Conservation (phyloP, 2,113 vertebrate species). For the Cebus imitator region DNA sequence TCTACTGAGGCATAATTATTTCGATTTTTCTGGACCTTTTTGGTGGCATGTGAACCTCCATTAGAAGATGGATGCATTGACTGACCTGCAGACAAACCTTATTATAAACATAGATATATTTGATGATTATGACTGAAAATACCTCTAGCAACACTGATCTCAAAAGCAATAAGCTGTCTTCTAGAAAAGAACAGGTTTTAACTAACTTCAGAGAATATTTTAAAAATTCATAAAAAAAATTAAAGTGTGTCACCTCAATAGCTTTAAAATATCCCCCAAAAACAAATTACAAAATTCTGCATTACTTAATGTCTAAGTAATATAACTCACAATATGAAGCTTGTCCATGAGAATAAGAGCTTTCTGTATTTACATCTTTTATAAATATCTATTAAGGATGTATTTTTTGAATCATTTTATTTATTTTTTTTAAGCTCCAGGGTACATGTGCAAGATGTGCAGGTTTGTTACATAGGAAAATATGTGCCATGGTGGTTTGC, state of each 20-base stretch:
- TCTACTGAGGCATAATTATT: conserved; percentile 99
- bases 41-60: conserved; percentile 90
- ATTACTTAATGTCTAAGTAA: background rate
- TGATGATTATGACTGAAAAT: conserved; percentile 34
- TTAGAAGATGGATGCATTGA: conserved; percentile 92
- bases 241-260: background rate
- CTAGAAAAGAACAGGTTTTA: conserved; percentile 1
- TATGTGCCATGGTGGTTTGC: too few species aligned
- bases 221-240: conserved; percentile 32
- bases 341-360: conserved; percentile 16
- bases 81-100: conserved; percentile 88
- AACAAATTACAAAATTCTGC: conserved; percentile 19
- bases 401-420: background rate
- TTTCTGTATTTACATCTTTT: background rate
- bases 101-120: conserved; percentile 67
- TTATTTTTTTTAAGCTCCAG: too few species aligned
- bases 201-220: conserved; percentile 12
- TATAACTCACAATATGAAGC: background rate
- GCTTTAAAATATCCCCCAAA: conserved; percentile 4
- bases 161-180: conserved; percentile 37
- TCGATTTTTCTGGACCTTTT: conserved; percentile 98
- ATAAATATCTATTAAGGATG: conserved; percentile 1
- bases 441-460: too few species aligned
- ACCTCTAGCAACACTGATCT: background rate
- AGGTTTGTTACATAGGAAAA: too few species aligned